These are phyloP conservation scores for Teleopsis dalmanni DNA, from an alignment of 1,140 invertebrate species.

Conservation along the genomic window DNA sequence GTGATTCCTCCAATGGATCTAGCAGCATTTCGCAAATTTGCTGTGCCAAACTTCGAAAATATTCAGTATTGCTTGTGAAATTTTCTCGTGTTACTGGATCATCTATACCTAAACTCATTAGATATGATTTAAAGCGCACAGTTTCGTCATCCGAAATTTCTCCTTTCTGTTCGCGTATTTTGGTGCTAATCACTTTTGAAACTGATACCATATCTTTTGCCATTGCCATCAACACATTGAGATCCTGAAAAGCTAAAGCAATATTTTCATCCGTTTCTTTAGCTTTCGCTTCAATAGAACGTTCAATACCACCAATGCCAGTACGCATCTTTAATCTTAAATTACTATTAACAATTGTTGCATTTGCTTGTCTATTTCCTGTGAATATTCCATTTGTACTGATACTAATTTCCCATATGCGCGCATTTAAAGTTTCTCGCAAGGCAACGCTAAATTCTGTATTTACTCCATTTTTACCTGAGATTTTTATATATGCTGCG, in stretches of 20 bases:
- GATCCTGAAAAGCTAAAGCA: slow-evolving; percentile 87
- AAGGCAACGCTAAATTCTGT: slow-evolving; percentile 59
- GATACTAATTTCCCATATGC: slow-evolving; percentile 53
- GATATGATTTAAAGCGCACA: slow-evolving; percentile 88
- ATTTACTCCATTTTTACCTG: slow-evolving; percentile 78
- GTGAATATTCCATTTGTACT: slow-evolving; percentile 12
- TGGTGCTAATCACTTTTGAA: slow-evolving; percentile 85
- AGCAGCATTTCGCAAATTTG: slow-evolving; percentile 78
- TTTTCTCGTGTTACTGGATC: slow-evolving; percentile 92
- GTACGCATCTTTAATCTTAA: slow-evolving; percentile 56
- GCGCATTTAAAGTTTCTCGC: slow-evolving; percentile 53
- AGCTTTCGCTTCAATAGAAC: slow-evolving; percentile 81
- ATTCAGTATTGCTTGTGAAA: slow-evolving; percentile 79
- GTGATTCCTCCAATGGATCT: slow-evolving; percentile 77
- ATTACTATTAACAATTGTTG: not conserved
- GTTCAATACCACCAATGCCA: slow-evolving; percentile 94
- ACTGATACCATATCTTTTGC: slow-evolving; percentile 95
- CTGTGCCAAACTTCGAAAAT: slow-evolving; percentile 77
- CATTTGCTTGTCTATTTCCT: not conserved
- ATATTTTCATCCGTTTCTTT: slow-evolving; percentile 88
- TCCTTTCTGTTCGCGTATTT: slow-evolving; percentile 90
- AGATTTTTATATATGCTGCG: slow-evolving; percentile 73
- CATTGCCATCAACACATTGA: slow-evolving; percentile 89
- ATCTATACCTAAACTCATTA: slow-evolving; percentile 93
- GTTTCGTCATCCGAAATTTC: slow-evolving; percentile 98